Evolutionary conservation across 2,797 vertebrate species (phyloP), one percentile per base, ranked within the genome.

Genomic region (Lacerta viridis): DNA sequence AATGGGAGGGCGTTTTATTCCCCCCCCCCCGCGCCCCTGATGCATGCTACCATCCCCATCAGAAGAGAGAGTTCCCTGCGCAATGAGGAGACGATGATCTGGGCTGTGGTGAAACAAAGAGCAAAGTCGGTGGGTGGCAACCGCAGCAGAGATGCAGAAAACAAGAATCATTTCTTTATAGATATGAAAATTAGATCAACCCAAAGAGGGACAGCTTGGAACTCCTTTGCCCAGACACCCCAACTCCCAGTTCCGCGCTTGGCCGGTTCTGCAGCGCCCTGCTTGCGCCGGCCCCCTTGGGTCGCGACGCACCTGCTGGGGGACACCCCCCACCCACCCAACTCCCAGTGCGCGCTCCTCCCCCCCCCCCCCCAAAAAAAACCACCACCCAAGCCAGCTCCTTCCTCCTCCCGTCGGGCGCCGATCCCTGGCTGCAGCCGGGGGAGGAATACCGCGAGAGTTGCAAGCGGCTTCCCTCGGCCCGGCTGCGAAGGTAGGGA

Each of bases 401-500:
- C 13, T 11, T 50, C 50, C 50, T 50, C 50, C 50, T 50, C 50
- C 50, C 50, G 50, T 50, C 50, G 50, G 50, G 50, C 50, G 50
- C 50, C 18, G 83, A 84, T 39, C 83, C 88, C 68, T 11, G 59
- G 8, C 18, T 15, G 23, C 39, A 15, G 39, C 15, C 11, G 84
- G 80, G 33, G 71, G 29, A 66, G 72, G 23, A 88, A 85, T 83
- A 88, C 78, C 91, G 91, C 86, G 91, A 90, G 84, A 90, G 80
- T 79, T 90, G 80, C 71, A 13, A 76, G 83, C 29, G 25, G 94
- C 91, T 91, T 92, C 92, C 89, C 95, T 87, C 90, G 75, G 13
- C 85, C 90, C 96, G 96, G 95, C 97, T 96, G 97, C 98, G 98
- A 98, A 97, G 97, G 97, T 96, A 95, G 80, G 20, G 41, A 15